phyloP scores from a whole-genome alignment of 64 coral and sea anemone species.

The Montipora capricornis region DNA sequence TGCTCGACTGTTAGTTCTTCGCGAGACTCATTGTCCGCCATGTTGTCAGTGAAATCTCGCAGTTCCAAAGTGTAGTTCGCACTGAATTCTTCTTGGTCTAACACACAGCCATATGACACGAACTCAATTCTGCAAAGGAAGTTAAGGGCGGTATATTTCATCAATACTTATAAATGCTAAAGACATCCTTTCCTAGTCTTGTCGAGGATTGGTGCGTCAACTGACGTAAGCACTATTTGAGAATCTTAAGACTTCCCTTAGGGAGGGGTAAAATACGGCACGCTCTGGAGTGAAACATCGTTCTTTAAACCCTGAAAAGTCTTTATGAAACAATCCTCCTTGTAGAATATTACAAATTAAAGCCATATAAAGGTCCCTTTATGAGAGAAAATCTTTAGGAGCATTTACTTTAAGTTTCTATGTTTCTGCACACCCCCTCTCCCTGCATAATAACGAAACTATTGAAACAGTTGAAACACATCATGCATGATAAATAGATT shows the following conservation, averaged over 20 bases:
- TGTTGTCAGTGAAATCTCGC: conserved; percentile 8
- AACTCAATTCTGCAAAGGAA: conserved; percentile 13
- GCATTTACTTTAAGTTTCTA: not conserved
- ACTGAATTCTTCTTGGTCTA: not conserved
- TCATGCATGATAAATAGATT: conserved; percentile 33
- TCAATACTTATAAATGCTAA: conserved; percentile 37
- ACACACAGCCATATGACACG: conserved; percentile 1
- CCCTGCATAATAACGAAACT: not conserved
- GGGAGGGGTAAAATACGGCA: not conserved
- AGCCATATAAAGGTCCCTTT: not conserved
- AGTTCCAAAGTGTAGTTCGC: not conserved
- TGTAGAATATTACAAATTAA: not conserved
- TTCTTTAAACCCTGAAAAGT: not conserved
- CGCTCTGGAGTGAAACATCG: not conserved
- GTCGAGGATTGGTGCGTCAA: not conserved
- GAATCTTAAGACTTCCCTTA: conserved; percentile 45
- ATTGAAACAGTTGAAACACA: not conserved
- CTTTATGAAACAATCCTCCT: not conserved
- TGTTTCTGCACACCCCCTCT: not conserved
- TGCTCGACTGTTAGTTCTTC: conserved; percentile 58
- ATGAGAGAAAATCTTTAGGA: not conserved
- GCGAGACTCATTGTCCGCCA: conserved; percentile 55
- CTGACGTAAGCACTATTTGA: conserved; percentile 1
- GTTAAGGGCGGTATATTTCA: conserved; percentile 31
- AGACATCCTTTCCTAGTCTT: not conserved